Evolutionary conservation across 2,888 invertebrate species (phyloP), one percentile per base, ranked within the genome.

Genomic region (Drosophila ustulata): DNA sequence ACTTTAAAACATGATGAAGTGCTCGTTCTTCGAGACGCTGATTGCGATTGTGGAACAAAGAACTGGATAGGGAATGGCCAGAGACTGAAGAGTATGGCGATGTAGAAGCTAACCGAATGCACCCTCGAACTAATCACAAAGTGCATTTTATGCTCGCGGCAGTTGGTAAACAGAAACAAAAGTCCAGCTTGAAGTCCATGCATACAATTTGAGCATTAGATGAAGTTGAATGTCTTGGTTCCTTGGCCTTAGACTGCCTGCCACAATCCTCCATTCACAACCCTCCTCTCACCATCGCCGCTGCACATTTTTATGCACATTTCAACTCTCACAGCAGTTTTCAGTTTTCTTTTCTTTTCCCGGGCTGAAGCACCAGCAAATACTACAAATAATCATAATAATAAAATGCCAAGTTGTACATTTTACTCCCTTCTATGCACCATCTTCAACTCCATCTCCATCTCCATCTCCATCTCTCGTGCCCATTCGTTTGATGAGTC

Each of bases 351-450:
- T 65, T 84, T 80, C 81, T 78, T 82, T 79, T 85, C 11, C 73
- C 78, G 67, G 73, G 71, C 70, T 78, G 85, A 73, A 81, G 71
- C 73, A 80, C 56, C 88, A 74, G 88, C 73, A 85, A 88, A 88
- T 83, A 89, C 89, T 89, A 85, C 85, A 85, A 88, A 85, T 85
- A 85, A 85, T 85, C 89, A 88, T 85, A 85, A 85, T 89, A 88
- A 85, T 85, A 85, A 85, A 85, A 89, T 82, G 86, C 88, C 89
- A 89, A 85, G 82, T 85, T 88, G 80, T 88, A 77, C 83, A 85
- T 88, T 84, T 78, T 71, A 70, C 85, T 79, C 65, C 79, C 75
- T 58, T 61, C 76, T 45, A 37, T 56, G 30, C 26, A 41, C 30
- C 49, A 28, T 28, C 13, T 37, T 37, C n/a, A 9, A 9, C 11